Evolutionary conservation across 2,888 invertebrate species (phyloP).

Genomic region (Spatulosminthurus flaviceps): DNA sequence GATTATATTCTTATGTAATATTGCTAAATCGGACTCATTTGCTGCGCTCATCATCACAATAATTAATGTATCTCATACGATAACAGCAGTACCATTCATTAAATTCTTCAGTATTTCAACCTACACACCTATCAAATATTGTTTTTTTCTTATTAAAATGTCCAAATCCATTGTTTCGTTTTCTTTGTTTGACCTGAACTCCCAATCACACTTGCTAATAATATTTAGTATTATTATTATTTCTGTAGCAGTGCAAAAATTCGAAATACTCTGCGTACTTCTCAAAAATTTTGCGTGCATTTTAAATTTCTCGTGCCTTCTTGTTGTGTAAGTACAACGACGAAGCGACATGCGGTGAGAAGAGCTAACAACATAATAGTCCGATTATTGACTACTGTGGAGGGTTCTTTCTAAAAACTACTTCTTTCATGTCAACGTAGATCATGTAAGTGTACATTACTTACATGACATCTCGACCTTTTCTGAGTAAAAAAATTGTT

Average conservation of each 20-base stretch:
- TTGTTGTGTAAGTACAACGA: background rate
- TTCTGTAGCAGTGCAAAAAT: background rate
- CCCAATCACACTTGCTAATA: background rate
- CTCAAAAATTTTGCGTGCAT: background rate
- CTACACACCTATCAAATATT: background rate
- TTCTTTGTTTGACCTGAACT: background rate
- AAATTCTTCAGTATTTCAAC: background rate
- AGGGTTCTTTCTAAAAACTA: constrained; percentile 9
- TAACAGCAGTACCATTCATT: background rate
- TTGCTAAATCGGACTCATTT: constrained; percentile 48
- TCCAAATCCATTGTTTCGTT: background rate
- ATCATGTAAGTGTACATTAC: background rate
- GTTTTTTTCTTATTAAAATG: background rate
- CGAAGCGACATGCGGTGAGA: constrained; percentile 15
- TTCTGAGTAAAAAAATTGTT: too few relatives aligned
- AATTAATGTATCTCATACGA: background rate
- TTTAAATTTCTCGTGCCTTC: too few relatives aligned
- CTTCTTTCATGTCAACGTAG: constrained; percentile 25
- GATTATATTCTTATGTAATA: constrained; percentile 29
- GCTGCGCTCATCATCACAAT: constrained; percentile 47
- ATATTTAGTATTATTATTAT: background rate
- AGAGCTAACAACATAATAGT: constrained; percentile 51
- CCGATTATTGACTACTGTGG: constrained; percentile 54
- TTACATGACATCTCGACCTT: background rate
- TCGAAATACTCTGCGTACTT: background rate